Conservation (phyloP, 2,888 invertebrate genomes). For the Chironomus riparius region DNA sequence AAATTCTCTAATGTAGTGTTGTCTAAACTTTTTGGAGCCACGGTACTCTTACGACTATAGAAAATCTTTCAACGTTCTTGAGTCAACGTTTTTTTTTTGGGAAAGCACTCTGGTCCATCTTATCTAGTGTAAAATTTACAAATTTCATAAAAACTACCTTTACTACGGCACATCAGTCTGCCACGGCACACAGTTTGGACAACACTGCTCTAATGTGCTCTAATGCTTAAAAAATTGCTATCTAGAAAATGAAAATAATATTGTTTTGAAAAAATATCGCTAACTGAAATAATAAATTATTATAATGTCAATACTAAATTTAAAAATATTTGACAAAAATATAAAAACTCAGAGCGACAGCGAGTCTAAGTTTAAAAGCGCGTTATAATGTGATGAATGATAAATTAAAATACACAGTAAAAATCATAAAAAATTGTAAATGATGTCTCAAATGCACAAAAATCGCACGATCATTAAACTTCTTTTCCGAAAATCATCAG, state of each 20-base stretch:
- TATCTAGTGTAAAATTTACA: too few relatives aligned
- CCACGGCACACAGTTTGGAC: too few relatives aligned
- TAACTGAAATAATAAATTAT: neutral
- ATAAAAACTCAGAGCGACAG: neutral
- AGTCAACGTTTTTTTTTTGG: too few relatives aligned
- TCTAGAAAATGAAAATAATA: neutral
- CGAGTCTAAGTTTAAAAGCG: conserved; percentile 2
- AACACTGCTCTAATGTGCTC: too few relatives aligned
- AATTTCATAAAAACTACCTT: too few relatives aligned
- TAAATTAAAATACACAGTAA: neutral
- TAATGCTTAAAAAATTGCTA: neutral
- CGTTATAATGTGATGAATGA: conserved; percentile 6
- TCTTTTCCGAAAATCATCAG: too few relatives aligned
- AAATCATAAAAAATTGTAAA: neutral
- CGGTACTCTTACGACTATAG: too few relatives aligned
- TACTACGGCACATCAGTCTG: too few relatives aligned
- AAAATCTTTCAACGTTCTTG: too few relatives aligned
- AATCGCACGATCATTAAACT: conserved; percentile 1
- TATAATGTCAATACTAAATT: neutral
- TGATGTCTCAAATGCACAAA: conserved; percentile 17
- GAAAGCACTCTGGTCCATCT: too few relatives aligned
- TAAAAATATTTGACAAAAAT: neutral
- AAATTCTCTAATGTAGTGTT: too few relatives aligned
- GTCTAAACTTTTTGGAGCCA: too few relatives aligned
- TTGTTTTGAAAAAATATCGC: neutral